Percentiles rank a stretch among this genome's conserved stretches.
phyloP scores from a whole-genome alignment of 1,140 invertebrate genomes.

The Medauroidea extradentata region DNA sequence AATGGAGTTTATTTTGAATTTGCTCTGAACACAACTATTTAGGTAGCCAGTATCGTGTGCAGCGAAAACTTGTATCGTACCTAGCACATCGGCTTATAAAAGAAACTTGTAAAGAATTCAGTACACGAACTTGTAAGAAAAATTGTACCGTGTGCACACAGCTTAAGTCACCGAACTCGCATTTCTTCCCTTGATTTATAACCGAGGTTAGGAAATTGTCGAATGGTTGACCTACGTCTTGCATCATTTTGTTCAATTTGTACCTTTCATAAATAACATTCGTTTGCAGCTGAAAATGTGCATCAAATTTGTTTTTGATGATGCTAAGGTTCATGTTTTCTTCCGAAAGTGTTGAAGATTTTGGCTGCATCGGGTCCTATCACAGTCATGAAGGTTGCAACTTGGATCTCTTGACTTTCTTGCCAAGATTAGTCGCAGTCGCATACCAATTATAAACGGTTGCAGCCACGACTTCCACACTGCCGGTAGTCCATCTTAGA shows the following conservation, averaged over 20 bases:
- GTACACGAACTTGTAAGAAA: too few relatives aligned
- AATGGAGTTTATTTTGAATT: too few relatives aligned
- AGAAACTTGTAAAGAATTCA: too few relatives aligned
- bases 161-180: too few relatives aligned
- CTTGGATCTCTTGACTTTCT: constrained; percentile 1
- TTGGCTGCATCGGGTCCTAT: constrained; percentile 1
- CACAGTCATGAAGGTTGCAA: constrained; percentile 1
- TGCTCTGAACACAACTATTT: too few relatives aligned
- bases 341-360: neutral
- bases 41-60: too few relatives aligned
- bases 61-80: too few relatives aligned
- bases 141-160: too few relatives aligned
- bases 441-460: constrained; percentile 9
- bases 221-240: neutral
- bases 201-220: too few relatives aligned
- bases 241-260: neutral
- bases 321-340: neutral
- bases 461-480: constrained; percentile 7
- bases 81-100: too few relatives aligned
- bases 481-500: neutral
- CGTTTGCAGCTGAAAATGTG: neutral
- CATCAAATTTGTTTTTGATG: constrained; percentile 1
- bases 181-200: too few relatives aligned
- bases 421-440: constrained; percentile 5
- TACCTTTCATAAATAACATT: neutral